Percentiles rank a stretch among this genome's conserved stretches.
phyloP scores from a whole-genome alignment of 2,888 invertebrate genomes.

The Apantesis nais region DNA sequence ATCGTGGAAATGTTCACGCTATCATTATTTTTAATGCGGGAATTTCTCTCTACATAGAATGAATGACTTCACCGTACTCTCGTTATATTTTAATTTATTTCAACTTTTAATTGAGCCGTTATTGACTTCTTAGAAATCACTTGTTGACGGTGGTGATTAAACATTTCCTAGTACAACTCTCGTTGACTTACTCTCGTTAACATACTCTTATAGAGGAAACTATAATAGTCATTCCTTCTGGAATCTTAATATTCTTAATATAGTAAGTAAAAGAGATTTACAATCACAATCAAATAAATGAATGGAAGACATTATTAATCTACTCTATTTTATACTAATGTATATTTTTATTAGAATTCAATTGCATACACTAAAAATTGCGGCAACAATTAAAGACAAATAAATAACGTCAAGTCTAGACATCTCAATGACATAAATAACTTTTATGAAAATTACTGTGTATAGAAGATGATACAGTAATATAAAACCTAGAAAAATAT shows the following conservation, averaged over 20 bases:
- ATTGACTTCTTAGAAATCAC: not conserved
- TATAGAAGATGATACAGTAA: not conserved
- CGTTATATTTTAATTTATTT: slow-evolving; percentile 4
- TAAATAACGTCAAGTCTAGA: not conserved
- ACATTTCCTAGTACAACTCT: not conserved
- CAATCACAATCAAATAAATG: not conserved
- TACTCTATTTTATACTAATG: not conserved
- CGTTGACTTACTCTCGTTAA: too few relatives aligned
- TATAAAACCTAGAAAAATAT: not conserved
- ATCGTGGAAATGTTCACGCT: slow-evolving; percentile 2
- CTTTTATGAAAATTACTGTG: not conserved
- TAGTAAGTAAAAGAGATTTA: not conserved
- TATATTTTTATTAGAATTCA: not conserved
- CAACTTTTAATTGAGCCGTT: not conserved
- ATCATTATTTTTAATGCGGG: slow-evolving; percentile 13
- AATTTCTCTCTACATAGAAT: not conserved
- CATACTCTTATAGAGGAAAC: too few relatives aligned
- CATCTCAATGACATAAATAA: not conserved
- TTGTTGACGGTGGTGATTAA: not conserved
- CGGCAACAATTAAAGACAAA: not conserved
- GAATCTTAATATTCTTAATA: not conserved
- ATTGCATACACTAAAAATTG: too few relatives aligned
- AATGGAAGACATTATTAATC: not conserved
- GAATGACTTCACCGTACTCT: not conserved
- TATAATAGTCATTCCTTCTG: not conserved